Base-by-base conservation (phyloP, 1,140 invertebrate genomes). In the Pentalonia nigronervosa region DNA sequence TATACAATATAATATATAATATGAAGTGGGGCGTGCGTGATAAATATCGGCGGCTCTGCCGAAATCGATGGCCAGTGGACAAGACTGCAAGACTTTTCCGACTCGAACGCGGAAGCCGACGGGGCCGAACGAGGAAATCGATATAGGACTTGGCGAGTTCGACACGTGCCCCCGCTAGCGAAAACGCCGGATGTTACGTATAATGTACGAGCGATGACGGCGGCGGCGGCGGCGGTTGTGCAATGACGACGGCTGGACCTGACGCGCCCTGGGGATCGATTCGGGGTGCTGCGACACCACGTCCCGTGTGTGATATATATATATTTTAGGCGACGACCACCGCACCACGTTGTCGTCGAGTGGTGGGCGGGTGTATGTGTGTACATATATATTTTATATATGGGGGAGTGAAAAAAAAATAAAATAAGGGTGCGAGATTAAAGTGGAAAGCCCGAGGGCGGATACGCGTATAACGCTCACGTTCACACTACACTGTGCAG, bases 371-470 rank as follows among this genome's bases (percentile, higher is more conserved):
- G 50, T 53, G 21, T 23, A 25, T 30, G 53, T 56, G 53, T 23
- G 25, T 6, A 1, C 25, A 0, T 56, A 9, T 25, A 2, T 60
- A 30, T 56, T 30, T 1, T 17, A n/a, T 76, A 17, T 20, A 76
- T 36, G 88, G 30, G 87, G 50, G 88, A 90, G 53, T 17, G 34
- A 56, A 41, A 89, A 56, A 89, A 89, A 36, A 20, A 48, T 45
- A 67, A 90, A 90, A 90, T 25, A 36, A 90, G 89, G 89, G 89
- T 45, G 89, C 56, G 53, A 90, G 30, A 90, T 90, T 90, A 67
- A 67, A 90, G 89, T 36, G 34, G 53, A 88, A 20, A 36, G 34
- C 86, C 86, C 60, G 48, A 11, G 84, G 84, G 34, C 50, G 88
- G 47, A 48, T 48, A 30, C 60, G 60, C 30, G 30, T 60, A 60